phyloP scores from a whole-genome alignment of 2,797 vertebrate genomes.

The Lagorchestes hirsutus region DNA sequence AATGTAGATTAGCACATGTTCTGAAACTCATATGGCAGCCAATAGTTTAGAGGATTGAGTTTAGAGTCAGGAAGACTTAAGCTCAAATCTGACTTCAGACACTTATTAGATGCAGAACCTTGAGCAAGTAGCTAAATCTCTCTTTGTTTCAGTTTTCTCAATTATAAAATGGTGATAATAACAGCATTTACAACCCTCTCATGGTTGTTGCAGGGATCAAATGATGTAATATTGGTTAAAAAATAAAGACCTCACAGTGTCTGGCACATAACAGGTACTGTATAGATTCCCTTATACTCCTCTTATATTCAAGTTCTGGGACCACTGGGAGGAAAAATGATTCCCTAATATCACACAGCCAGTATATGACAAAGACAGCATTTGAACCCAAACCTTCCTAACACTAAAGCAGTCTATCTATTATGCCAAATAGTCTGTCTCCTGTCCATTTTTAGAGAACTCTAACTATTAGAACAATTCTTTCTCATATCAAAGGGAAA shows the following conservation, averaged over 20 bases:
- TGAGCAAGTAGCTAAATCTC: neutral
- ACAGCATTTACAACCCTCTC: neutral
- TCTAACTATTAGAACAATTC: neutral
- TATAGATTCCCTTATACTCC: neutral
- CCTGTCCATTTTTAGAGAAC: neutral
- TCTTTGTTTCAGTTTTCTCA: neutral
- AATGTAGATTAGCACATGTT: neutral
- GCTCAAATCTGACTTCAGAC: neutral
- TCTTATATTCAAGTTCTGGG: neutral
- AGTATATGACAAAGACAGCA: neutral
- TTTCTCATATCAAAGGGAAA: neutral
- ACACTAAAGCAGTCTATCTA: neutral
- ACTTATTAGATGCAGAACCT: neutral
- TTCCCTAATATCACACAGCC: neutral
- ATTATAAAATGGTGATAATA: neutral
- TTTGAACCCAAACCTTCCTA: neutral
- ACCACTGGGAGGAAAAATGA: neutral
- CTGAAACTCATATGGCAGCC: neutral
- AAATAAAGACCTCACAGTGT: neutral
- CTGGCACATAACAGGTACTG: neutral
- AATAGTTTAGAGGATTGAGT: neutral
- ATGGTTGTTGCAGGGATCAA: neutral
- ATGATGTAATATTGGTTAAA: neutral
- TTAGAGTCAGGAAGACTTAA: neutral
- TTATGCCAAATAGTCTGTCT: neutral